Percentiles rank a stretch among this genome's conserved stretches.
Conservation (phyloP, 2,113 vertebrate species). For the Tragelaphus strepsiceros region DNA sequence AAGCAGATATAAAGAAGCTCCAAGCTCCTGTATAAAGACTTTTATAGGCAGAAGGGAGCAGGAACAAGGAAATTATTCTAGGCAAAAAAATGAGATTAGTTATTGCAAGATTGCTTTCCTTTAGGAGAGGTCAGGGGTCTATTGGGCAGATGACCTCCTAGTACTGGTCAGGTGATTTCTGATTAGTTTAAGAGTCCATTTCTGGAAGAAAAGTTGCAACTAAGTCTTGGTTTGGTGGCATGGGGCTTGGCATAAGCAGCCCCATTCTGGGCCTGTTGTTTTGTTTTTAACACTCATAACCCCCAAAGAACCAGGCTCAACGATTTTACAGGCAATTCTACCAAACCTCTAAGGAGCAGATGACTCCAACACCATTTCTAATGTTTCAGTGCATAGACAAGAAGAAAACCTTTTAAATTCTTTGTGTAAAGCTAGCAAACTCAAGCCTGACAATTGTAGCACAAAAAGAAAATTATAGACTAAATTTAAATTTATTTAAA, state of each 20-base stretch:
- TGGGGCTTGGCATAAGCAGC: not conserved
- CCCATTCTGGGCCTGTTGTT: not conserved
- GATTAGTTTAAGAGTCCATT: not conserved
- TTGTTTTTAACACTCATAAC: not conserved
- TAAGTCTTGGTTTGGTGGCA: not conserved
- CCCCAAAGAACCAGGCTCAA: not conserved
- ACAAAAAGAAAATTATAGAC: not conserved
- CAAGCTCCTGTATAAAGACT: not conserved
- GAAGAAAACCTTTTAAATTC: not conserved
- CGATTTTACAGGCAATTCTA: not conserved
- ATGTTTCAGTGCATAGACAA: not conserved
- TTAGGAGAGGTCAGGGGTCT: not conserved
- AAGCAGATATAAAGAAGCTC: not conserved
- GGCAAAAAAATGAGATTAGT: not conserved
- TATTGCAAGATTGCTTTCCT: not conserved
- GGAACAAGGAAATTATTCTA: not conserved
- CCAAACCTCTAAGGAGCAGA: not conserved
- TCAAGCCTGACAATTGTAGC: not conserved
- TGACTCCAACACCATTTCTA: not conserved
- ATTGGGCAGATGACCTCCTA: not conserved
- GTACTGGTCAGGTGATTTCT: not conserved
- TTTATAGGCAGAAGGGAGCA: not conserved
- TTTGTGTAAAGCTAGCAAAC: not conserved
- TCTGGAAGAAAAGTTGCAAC: not conserved
- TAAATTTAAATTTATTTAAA: not conserved